Base-by-base conservation (phyloP, 1,140 invertebrate species). In the Drosophila punjabiensis region DNA sequence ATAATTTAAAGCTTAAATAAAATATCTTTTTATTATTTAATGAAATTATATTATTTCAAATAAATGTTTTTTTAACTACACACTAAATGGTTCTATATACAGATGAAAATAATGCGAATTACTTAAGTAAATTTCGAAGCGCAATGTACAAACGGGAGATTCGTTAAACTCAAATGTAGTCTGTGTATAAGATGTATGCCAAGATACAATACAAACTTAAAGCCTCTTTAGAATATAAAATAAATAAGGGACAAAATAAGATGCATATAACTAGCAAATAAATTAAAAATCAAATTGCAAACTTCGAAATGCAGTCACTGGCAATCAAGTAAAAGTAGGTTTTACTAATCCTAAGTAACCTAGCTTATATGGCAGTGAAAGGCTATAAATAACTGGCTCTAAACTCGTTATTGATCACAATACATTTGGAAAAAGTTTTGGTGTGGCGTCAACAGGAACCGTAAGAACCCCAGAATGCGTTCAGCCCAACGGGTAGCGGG, bases 341-440 rank as follows among this genome's bases (percentile, higher is more conserved):
- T 35, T 61, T 30, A 2, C 16, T 74, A 62, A 62, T 32, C 11
- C 69, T 75, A 75, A 74, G 53, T 68, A 77, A 64, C 58, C 74
- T 74, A 90, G 73, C 79, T 82, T 82, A 90, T 90, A 90, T 90
- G 86, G 86, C 86, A 90, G 86, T 90, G 86, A 71, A 69, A 78
- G 62, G 68, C 65, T 85, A 83, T 30, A 35, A 84, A 69, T 71
- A 71, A 69, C 39, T 71, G 68, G 68, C 68, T 71, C 50, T 71
- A 86, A 91, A 91, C 87, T 87, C 84, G 63, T 77, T 68, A 68
- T 82, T 90, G 82, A 90, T 90, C 86, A 90, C 86, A 90, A 86
- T 91, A 77, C 86, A 89, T 90, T 90, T 90, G 82, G 86, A 87
- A 90, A 88, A 91, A 91, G 79, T 86, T 91, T 91, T 79, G 68